Base-by-base conservation (phyloP, 2,888 invertebrate genomes). In the Andrena camellia region DNA sequence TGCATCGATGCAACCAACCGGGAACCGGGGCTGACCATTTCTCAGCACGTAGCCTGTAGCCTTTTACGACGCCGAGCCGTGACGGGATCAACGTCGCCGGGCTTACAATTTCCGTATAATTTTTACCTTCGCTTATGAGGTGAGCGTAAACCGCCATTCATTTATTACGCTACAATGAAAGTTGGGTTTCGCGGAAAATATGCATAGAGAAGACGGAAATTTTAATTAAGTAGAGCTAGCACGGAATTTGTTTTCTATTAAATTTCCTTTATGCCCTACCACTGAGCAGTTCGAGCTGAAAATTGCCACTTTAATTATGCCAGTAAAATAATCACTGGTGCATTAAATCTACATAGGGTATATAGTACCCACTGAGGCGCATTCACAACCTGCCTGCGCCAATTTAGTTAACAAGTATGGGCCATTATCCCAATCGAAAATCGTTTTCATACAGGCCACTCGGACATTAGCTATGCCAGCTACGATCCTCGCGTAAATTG, bases 11-110 rank as follows among this genome's bases (percentile, higher is more conserved):
- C 20, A 13, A 26, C 48, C n/a, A 7, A 23, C 33, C 13, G 17
- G 52, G 20, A 52, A 23, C n/a, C 60, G 70, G 33, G 42, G 42
- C 48, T 67, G 80, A 66, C 66, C 71, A 31, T 66, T 79, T 66
- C 80, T 71, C 60, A 66, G 66, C 70, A 78, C 79, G 69, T 79
- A 69, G 79, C 52, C 52, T 63, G 78, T 70, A 79, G 79, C 70
- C 50, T 79, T 79, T 79, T 78, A 66, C 70, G 80, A 70, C 10
- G 26, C 8, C 23, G 29, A 17, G 23, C 60, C 81, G 71, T 71
- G 80, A 80, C 81, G 62, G 66, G 66, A 80, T 80, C 71, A 80
- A 80, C 70, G 60, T 70, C n/a, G 35, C 35, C 20, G 64, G 17
- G 79, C 70, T 79, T 78, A 70, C 31, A 59, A 35, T 69, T 54